Base-by-base conservation (phyloP, 2,888 invertebrate species). In the Camptogramma bilineatum region DNA sequence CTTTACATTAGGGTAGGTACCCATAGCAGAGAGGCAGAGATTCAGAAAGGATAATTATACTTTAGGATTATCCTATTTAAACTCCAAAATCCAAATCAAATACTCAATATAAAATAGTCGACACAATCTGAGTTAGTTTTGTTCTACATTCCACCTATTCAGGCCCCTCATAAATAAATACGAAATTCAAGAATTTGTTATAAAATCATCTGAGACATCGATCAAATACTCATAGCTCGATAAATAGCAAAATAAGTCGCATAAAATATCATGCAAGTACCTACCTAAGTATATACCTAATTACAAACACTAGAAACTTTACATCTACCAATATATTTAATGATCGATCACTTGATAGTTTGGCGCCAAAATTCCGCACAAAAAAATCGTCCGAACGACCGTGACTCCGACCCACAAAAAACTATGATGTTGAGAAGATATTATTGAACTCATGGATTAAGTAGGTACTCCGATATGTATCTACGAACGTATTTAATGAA, bases 281-380 rank as follows among this genome's bases (percentile, higher is more conserved):
- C 56, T 1, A 19, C 13, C 8, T 51, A 59, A 13, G 34, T 39
- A 62, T n/a, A n/a, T n/a, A 46, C 10, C 31, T 31, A 9, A 52
- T 47, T 31, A 52, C 34, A 54, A 21, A n/a, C n/a, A n/a, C n/a
- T n/a, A n/a, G n/a, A n/a, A n/a, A n/a, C n/a, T n/a, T n/a, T n/a
- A n/a, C n/a, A n/a, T n/a, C 42, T 28, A 44, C 42, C n/a, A 44
- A 17, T 52, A 13, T 42, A 44, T 19, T 64, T 75, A 77, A 76
- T 81, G 78, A 85, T 84, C 78, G 77, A 84, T 84, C 79, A 73
- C 81, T 73, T 73, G 75, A 77, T 77, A 80, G 78, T 82, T 86
- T 84, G 92, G 92, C 92, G 92, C 92, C 90, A 86, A 92, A 90
- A 91, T 91, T 88, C 86, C 86, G 80, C 78, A 79, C 83, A 92